Evolutionary conservation across 35 echinoderm and acorn worm species (phyloP), one percentile per base, ranked within the genome.

Genomic region (Ptychodera flava): DNA sequence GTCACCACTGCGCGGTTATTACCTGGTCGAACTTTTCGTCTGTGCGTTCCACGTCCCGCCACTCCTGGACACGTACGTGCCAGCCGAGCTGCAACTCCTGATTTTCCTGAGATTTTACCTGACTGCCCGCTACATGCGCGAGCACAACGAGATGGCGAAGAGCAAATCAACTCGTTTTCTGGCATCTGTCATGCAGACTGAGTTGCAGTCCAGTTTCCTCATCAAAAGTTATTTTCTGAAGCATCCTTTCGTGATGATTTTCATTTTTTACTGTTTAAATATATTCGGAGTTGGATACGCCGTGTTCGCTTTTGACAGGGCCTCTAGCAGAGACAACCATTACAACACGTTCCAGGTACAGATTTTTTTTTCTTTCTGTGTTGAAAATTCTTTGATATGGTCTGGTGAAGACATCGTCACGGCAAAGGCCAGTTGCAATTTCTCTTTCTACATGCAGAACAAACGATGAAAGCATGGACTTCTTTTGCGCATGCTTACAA

Each of bases 151-250:
- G 38, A 87, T 87, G 86, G 86, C 78, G 6, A 78, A 36, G 38
- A 87, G 86, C 86, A 87, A 87, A 77, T 87, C 86, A 28, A 87
- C 86, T 10, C 86, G 86, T 28, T 87, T 89, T 80, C 37, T 89
- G 30, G 87, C 87, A 15, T 89, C 87, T 27, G 87, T 89, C 16
- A 29, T 89, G 36, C 78, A 89, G 87, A 89, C 87, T 31, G 87
- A 89, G 31, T 80, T 89, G 15, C 35, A 35, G 16, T 37, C 80
- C 22, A 80, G 87, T 35, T 89, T 80, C 31, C 79, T 89, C 33
- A 37, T 89, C 32, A 89, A 89, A 80, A 89, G 79, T 28, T 89
- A 82, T 38, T 83, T 89, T 32, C 16, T 89, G 79, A 89, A 82
- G 35, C 36, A 80, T 31, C 87, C 87, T 1, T 89, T 89, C 38